Conservation (phyloP, 2,113 vertebrate genomes). For the Tenrec ecaudatus region DNA sequence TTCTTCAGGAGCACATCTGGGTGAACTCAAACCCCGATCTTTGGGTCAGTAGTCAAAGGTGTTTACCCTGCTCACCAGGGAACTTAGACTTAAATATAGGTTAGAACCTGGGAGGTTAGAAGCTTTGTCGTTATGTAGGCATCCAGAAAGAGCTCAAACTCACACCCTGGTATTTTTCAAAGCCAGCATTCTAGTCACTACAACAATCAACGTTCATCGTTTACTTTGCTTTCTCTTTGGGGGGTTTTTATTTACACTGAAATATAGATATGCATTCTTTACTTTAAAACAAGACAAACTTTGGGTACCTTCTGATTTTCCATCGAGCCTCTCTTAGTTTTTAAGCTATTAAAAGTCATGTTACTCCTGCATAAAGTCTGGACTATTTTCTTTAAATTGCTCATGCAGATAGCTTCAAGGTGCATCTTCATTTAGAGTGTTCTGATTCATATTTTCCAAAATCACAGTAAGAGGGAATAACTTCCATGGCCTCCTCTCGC, state of each 20-base stretch:
- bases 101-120: neutral
- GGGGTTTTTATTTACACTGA: neutral
- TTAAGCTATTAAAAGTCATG: slow-evolving; percentile 38
- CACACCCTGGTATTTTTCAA: neutral
- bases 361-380: neutral
- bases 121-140: neutral
- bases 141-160: neutral
- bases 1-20: neutral
- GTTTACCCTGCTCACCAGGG: neutral
- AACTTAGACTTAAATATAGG: neutral
- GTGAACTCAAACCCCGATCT: neutral
- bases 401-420: neutral
- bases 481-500: slow-evolving; percentile 45
- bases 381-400: slow-evolving; percentile 31
- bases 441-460: slow-evolving; percentile 64
- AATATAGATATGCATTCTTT: neutral
- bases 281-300: neutral
- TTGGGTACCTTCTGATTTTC: neutral
- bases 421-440: neutral
- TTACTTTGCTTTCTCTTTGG: neutral
- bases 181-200: neutral
- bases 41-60: neutral
- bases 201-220: neutral
- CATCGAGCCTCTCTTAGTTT: neutral
- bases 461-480: slow-evolving; percentile 61